phyloP scores from a whole-genome alignment of 2,113 vertebrate genomes.

The Entelurus aequoreus region DNA sequence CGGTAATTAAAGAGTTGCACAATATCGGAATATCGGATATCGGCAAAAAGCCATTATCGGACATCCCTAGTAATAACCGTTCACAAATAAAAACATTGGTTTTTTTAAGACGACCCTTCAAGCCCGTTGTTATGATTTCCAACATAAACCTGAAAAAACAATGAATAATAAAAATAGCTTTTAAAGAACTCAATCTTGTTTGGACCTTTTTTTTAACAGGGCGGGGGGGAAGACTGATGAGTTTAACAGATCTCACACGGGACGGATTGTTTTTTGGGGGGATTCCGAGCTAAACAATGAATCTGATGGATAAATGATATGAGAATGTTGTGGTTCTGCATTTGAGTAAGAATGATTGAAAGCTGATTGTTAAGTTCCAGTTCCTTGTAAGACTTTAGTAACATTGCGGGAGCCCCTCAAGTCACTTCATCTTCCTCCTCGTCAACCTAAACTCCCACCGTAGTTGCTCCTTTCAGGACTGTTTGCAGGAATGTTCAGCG shows the following conservation, averaged over 20 bases:
- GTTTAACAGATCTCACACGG: not conserved
- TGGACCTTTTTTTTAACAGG: too few relatives aligned
- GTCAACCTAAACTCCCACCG: not conserved
- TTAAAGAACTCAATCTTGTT: not conserved
- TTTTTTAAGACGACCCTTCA: too few relatives aligned
- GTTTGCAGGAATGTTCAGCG: slow-evolving; percentile 41
- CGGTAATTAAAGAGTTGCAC: too few relatives aligned
- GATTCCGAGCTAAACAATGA: not conserved
- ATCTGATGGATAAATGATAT: not conserved
- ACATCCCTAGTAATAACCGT: too few relatives aligned
- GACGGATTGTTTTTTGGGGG: not conserved
- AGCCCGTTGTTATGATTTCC: too few relatives aligned
- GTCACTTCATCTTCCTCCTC: slow-evolving; percentile 14
- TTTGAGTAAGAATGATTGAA: slow-evolving; percentile 28
- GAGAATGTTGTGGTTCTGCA: not conserved
- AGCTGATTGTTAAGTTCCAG: slow-evolving; percentile 12
- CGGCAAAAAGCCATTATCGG: too few relatives aligned
- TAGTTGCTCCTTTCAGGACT: not conserved
- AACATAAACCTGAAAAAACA: not conserved
- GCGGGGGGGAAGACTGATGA: not conserved
- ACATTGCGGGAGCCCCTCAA: not conserved
- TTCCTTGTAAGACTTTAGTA: slow-evolving; percentile 41
- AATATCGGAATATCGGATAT: too few relatives aligned
- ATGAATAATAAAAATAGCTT: not conserved
- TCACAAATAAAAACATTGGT: not conserved